phyloP scores from a whole-genome alignment of 2,888 invertebrate genomes.

The Protonemura montana region DNA sequence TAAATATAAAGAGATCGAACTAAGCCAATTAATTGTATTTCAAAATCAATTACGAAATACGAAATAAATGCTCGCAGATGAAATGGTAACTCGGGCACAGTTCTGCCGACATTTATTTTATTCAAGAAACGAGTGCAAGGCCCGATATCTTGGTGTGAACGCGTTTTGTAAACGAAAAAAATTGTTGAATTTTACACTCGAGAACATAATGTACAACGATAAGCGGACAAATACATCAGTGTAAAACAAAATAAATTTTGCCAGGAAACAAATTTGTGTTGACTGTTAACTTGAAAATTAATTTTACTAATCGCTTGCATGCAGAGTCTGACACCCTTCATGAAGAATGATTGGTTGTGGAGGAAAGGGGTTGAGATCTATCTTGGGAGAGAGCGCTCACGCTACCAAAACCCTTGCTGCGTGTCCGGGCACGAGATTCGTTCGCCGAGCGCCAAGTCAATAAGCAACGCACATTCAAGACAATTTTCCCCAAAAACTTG shows the following conservation, averaged over 20 bases:
- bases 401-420: neutral
- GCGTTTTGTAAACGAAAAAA: too few species aligned
- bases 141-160: too few species aligned
- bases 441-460: neutral
- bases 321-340: conserved; percentile 16
- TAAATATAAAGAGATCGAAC: neutral
- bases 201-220: neutral
- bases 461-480: neutral
- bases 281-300: conserved; percentile 16
- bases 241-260: neutral
- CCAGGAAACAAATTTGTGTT: neutral
- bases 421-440: neutral
- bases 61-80: too few species aligned
- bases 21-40: neutral
- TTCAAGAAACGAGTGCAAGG: too few species aligned
- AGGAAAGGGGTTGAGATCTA: conserved; percentile 16
- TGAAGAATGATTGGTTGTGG: conserved; percentile 19
- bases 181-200: too few species aligned
- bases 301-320: conserved; percentile 31
- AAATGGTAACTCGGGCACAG: too few species aligned
- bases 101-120: neutral
- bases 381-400: neutral
- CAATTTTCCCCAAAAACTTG: neutral
- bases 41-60: neutral
- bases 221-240: neutral